These are phyloP conservation scores for Caerostris darwini DNA, from an alignment of 1,140 invertebrate genomes.

Conservation along the genomic window DNA sequence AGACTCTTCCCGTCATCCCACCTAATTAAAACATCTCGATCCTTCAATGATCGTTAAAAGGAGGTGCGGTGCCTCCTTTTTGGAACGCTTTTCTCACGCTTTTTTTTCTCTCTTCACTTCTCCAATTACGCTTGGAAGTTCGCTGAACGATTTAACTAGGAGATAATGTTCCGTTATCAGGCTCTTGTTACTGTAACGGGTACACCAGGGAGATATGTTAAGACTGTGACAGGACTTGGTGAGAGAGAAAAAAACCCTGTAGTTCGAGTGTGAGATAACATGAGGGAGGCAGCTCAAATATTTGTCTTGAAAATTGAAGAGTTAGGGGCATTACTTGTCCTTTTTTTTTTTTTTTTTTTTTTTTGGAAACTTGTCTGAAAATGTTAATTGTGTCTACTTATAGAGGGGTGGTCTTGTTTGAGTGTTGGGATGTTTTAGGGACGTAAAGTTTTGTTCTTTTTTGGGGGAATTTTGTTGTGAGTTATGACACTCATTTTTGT, in stretches of 20 bases:
- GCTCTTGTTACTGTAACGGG: slow-evolving; percentile 15
- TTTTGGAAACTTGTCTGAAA: background rate
- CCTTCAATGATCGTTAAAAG: slow-evolving; percentile 40
- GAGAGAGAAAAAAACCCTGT: background rate
- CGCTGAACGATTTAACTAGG: slow-evolving; percentile 57
- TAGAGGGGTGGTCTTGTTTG: background rate
- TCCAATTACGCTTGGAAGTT: slow-evolving; percentile 55
- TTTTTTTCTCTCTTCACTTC: background rate
- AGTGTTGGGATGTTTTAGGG: background rate
- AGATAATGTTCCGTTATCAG: slow-evolving; percentile 20
- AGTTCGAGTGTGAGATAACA: background rate
- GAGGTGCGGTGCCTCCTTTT: slow-evolving; percentile 30
- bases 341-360: background rate
- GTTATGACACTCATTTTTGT: background rate
- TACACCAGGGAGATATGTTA: background rate
- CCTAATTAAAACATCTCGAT: slow-evolving; percentile 54
- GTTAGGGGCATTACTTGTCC: background rate
- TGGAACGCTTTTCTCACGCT: slow-evolving; percentile 22
- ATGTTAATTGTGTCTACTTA: background rate
- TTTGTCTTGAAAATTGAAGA: slow-evolving; percentile 40
- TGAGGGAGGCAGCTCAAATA: background rate
- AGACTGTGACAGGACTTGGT: background rate
- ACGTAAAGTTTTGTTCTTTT: background rate
- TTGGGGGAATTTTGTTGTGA: background rate
- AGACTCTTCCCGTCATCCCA: slow-evolving; percentile 11